Percentiles rank a stretch among this genome's conserved stretches.
Conservation (phyloP, 2,888 invertebrate genomes). For the Erannis defoliaria region DNA sequence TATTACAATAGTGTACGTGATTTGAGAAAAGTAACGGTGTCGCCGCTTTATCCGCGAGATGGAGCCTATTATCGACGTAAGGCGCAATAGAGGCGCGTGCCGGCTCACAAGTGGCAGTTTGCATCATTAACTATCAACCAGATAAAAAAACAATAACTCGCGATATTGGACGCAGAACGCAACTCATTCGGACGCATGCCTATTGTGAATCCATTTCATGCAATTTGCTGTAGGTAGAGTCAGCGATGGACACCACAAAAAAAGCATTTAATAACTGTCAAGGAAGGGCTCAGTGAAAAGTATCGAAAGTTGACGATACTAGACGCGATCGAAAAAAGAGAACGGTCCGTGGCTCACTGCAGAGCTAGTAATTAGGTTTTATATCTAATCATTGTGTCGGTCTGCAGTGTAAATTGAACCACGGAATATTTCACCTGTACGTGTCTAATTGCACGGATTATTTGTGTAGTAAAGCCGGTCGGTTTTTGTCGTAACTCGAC, state of each 20-base stretch:
- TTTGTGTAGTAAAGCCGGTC: constrained; percentile 74
- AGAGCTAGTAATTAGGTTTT: constrained; percentile 65
- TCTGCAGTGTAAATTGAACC: constrained; percentile 74
- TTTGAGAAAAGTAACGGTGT: constrained; percentile 86
- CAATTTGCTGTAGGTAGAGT: constrained; percentile 34
- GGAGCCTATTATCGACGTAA: constrained; percentile 72
- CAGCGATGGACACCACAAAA: constrained; percentile 19
- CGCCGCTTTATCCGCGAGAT: constrained; percentile 83
- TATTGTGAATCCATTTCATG: constrained; percentile 41
- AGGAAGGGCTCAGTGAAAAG: constrained; percentile 30
- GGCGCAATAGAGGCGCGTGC: constrained; percentile 70
- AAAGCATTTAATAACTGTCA: constrained; percentile 17
- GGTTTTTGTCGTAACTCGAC: constrained; percentile 68
- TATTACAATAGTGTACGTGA: constrained; percentile 87
- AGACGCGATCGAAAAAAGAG: constrained; percentile 60
- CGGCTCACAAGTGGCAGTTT: constrained; percentile 56
- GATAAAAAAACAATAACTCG: constrained; percentile 56
- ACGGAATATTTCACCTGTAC: constrained; percentile 82
- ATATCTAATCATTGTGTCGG: constrained; percentile 68
- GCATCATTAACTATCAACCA: constrained; percentile 64
- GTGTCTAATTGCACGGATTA: constrained; percentile 84
- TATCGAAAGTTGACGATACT: constrained; percentile 48
- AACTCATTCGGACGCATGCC: constrained; percentile 40
- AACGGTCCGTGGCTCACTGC: constrained; percentile 49
- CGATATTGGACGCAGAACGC: constrained; percentile 53